Percentiles rank a stretch among this genome's conserved stretches.
phyloP scores from a whole-genome alignment of 2,888 invertebrate species.

The Melitaea athalia region DNA sequence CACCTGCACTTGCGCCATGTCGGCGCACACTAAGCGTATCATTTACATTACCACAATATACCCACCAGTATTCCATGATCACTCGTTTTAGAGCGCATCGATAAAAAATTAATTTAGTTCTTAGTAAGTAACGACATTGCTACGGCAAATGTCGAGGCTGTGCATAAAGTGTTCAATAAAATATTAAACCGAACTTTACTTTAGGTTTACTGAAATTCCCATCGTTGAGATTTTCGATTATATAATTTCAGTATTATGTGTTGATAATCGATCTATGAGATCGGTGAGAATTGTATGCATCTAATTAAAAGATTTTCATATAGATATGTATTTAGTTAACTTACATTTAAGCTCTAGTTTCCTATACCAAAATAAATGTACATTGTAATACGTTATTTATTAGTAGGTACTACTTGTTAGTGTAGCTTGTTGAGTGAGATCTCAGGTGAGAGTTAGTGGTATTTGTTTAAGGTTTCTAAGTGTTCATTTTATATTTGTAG shows the following conservation, averaged over 20 bases:
- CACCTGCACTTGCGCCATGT: slow-evolving; percentile 69
- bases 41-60: slow-evolving; percentile 49
- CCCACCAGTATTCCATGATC: slow-evolving; percentile 81
- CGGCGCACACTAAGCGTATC: slow-evolving; percentile 62
- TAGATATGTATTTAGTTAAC: slow-evolving; percentile 44
- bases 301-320: slow-evolving; percentile 52
- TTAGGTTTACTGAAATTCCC: slow-evolving; percentile 72
- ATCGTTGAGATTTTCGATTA: slow-evolving; percentile 75
- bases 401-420: slow-evolving; percentile 64
- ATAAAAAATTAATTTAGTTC: slow-evolving; percentile 74
- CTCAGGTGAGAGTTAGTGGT: slow-evolving; percentile 61
- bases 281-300: slow-evolving; percentile 55
- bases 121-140: slow-evolving; percentile 72
- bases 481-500: slow-evolving; percentile 65
- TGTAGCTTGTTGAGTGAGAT: slow-evolving; percentile 73
- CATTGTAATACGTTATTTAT: slow-evolving; percentile 78
- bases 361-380: slow-evolving; percentile 77
- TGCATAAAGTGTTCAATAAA: slow-evolving; percentile 81
- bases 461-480: slow-evolving; percentile 57
- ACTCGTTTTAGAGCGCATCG: slow-evolving; percentile 82
- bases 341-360: slow-evolving; percentile 68
- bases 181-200: slow-evolving; percentile 63
- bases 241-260: slow-evolving; percentile 71
- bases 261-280: slow-evolving; percentile 58
- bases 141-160: slow-evolving; percentile 74